Base-by-base conservation (phyloP, 2,888 invertebrate species). In the Eulithis testata region DNA sequence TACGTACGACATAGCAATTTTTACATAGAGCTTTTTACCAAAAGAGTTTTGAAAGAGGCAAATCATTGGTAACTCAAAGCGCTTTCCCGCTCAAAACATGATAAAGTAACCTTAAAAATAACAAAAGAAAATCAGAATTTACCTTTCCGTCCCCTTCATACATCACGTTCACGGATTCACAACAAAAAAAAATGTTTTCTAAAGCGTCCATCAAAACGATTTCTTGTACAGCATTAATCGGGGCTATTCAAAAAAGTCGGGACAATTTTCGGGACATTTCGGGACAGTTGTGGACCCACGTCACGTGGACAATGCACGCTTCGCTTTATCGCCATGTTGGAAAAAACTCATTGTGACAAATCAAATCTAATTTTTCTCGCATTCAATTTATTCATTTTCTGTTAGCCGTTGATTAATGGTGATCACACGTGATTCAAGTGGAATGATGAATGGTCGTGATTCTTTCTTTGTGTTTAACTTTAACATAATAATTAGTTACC, bases 171-270 rank as follows among this genome's bases (percentile, higher is more conserved):
- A 82, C 77, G 76, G 60, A 68, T 77, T 78, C 75, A 70, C 73
- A 81, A 81, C 78, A 81, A 81, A 83, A 85, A 85, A 40, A 82
- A 80, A 75, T 75, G 74, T 78, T 87, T 87, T 84, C 79, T 77
- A 85, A 85, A 86, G 84, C 88, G 84, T 85, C 88, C 86, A 84
- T 90, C 91, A 89, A 86, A 88, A 84, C 80, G 84, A 87, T 86
- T 87, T 80, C 86, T 78, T 84, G 82, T 85, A 84, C 87, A 85
- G 81, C 83, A 85, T 85, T 86, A 87, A 87, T 88, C 86, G 63
- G 62, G 84, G 80, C 86, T 84, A 83, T 89, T 88, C 83, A 86
- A 87, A 89, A 87, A 87, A 84, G 80, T 78, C 75, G 82, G 66
- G 80, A 86, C 86, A 84, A 87, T 86, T 86, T 82, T 73, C 80